Evolutionary conservation across 2,113 vertebrate genomes (phyloP).

Genomic region (Nanorana parkeri): DNA sequence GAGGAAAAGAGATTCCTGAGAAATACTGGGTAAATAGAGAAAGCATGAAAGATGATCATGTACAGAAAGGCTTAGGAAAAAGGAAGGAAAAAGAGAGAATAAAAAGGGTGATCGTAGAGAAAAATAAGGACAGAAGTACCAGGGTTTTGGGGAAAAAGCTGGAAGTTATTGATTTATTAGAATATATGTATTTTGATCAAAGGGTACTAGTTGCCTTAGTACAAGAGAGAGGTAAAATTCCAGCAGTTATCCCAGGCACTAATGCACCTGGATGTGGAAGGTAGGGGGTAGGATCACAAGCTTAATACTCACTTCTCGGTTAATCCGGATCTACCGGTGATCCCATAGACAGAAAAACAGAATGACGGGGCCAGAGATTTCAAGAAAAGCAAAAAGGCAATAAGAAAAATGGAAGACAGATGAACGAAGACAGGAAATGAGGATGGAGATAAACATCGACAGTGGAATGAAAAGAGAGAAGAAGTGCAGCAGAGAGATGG

Average conservation of each 20-base stretch:
- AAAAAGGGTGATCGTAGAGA: slow-evolving; percentile 2
- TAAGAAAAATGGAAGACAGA: not conserved
- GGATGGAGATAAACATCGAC: slow-evolving; percentile 19
- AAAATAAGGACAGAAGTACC: slow-evolving; percentile 9
- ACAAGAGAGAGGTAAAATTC: not conserved
- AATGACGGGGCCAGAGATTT: slow-evolving; percentile 65
- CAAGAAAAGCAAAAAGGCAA: slow-evolving; percentile 65
- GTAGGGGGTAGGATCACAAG: slow-evolving; percentile 50
- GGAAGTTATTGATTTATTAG: not conserved
- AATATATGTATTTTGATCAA: slow-evolving; percentile 7
- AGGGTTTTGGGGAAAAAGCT: not conserved
- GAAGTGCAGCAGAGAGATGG: not conserved
- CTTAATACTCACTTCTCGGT: slow-evolving; percentile 87
- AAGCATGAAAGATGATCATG: slow-evolving; percentile 14
- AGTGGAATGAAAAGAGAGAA: slow-evolving; percentile 26
- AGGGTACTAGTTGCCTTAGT: slow-evolving; percentile 16
- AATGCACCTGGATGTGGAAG: slow-evolving; percentile 28
- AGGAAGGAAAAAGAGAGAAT: not conserved
- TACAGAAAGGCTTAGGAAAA: slow-evolving; percentile 5
- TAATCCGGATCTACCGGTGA: slow-evolving; percentile 86
- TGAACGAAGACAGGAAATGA: slow-evolving; percentile 16
- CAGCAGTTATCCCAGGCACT: slow-evolving; percentile 21
- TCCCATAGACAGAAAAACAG: slow-evolving; percentile 68
- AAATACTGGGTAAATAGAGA: slow-evolving; percentile 16
- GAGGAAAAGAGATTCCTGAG: not conserved